A percentile compares a stretch with the other conserved stretches of the same genome.
These are phyloP conservation scores for Idaea aversata DNA, from an alignment of 2,888 invertebrate genomes.

Conservation along the genomic window DNA sequence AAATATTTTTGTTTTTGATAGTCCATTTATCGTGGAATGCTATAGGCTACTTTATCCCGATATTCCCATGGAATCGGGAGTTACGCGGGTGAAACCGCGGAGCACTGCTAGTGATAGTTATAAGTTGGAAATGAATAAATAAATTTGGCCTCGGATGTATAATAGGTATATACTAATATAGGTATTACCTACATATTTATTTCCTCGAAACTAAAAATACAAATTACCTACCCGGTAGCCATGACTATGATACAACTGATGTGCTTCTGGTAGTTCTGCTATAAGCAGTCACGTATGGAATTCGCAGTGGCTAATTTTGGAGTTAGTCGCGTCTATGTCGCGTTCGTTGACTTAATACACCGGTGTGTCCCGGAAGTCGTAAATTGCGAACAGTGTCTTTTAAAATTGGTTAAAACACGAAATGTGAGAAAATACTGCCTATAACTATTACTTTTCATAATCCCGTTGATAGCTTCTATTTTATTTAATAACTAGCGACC, in stretches of 20 bases:
- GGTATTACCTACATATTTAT: too few species aligned
- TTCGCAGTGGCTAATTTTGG: slow-evolving; percentile 72
- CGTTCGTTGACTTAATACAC: slow-evolving; percentile 69
- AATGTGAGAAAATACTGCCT: not conserved
- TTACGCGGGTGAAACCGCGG: too few species aligned
- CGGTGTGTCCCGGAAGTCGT: slow-evolving; percentile 45
- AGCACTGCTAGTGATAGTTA: too few species aligned
- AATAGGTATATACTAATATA: too few species aligned
- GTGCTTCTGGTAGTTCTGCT: too few species aligned
- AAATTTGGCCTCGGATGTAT: too few species aligned
- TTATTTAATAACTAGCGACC: too few species aligned
- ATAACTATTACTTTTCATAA: not conserved
- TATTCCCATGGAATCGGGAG: too few species aligned
- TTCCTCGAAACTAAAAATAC: not conserved
- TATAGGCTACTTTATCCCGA: too few species aligned
- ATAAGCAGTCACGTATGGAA: slow-evolving; percentile 52
- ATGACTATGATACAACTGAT: slow-evolving; percentile 10
- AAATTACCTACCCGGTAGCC: slow-evolving; percentile 2
- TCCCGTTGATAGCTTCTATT: not conserved
- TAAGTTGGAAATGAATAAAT: too few species aligned
- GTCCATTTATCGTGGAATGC: too few species aligned
- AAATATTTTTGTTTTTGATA: too few species aligned
- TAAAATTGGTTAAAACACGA: not conserved
- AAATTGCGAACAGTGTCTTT: slow-evolving; percentile 6
- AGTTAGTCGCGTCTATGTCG: slow-evolving; percentile 45